Conservation (phyloP, 1,140 invertebrate genomes). For the Lordiphosa mommai region DNA sequence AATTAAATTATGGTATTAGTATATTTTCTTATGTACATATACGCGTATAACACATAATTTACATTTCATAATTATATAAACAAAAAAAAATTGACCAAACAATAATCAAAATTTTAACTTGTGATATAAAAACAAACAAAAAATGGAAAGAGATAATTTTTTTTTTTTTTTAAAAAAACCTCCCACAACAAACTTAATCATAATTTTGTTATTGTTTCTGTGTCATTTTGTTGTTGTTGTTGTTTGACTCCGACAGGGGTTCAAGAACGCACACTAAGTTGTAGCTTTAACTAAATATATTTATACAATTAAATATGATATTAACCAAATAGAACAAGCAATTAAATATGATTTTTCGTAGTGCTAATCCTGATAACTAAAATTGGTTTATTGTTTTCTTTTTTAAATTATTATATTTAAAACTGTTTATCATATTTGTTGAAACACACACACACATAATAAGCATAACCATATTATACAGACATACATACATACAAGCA, state of each 20-base stretch:
- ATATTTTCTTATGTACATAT: conserved; percentile 73
- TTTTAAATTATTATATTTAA: too few relatives aligned
- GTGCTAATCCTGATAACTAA: conserved; percentile 2
- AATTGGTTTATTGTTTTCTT: conserved; percentile 43
- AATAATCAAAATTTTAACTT: conserved; percentile 79
- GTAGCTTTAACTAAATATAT: conserved; percentile 69
- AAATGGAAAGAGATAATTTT: conserved; percentile 12
- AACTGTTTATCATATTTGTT: conserved; percentile 46
- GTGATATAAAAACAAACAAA: conserved; percentile 63
- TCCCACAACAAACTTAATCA: conserved; percentile 8
- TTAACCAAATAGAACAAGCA: conserved; percentile 6
- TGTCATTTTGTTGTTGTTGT: conserved; percentile 33
- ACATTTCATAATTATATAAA: conserved; percentile 20
- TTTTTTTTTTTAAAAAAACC: conserved; percentile 6
- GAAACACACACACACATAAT: conserved; percentile 25
- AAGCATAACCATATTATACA: conserved; percentile 35
- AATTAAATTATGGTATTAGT: conserved; percentile 54
- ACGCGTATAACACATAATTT: conserved; percentile 33
- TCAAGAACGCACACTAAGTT: conserved; percentile 72
- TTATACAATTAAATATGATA: conserved; percentile 10
- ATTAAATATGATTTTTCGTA: conserved; percentile 1
- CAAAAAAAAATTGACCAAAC: conserved; percentile 70
- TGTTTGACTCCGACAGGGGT: conserved; percentile 36
- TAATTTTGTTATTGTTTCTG: conserved; percentile 51
- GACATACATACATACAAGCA: conserved; percentile 26